Percentiles rank a stretch among this genome's conserved stretches.
phyloP scores from a whole-genome alignment of 2,113 vertebrate species.

The Nettapus auritus region DNA sequence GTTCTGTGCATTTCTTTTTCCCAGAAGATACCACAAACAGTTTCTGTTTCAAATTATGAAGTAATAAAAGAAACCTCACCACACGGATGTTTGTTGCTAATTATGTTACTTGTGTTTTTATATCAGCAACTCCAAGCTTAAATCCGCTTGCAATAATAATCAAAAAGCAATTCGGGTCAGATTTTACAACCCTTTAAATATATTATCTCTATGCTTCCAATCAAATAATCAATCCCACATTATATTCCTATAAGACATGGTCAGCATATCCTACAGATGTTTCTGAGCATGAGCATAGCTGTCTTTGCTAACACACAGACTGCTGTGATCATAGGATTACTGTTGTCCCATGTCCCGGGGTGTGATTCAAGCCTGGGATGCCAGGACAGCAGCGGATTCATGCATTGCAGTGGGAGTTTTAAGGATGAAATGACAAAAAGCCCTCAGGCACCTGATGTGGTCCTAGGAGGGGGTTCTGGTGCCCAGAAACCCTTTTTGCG shows the following conservation, averaged over 20 bases:
- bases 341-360: not conserved
- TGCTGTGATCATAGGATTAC: not conserved
- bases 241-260: not conserved
- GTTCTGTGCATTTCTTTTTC: not conserved
- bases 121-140: conserved; percentile 29
- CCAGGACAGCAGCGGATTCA: not conserved
- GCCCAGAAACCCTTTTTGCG: not conserved
- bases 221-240: not conserved
- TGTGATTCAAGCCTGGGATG: not conserved
- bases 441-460: not conserved
- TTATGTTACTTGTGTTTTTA: conserved; percentile 34
- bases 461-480: not conserved
- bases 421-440: not conserved
- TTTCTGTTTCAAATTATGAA: conserved; percentile 56
- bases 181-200: conserved; percentile 41
- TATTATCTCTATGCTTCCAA: conserved; percentile 24
- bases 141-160: conserved; percentile 4
- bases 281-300: not conserved
- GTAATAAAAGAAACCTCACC: conserved; percentile 33
- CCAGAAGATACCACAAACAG: conserved; percentile 23
- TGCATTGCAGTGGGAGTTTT: not conserved
- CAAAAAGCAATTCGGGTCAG: conserved; percentile 7
- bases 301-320: not conserved
- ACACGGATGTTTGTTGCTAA: conserved; percentile 7
- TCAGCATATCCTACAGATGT: conserved; percentile 21